phyloP scores from a whole-genome alignment of 2,888 invertebrate species.

The Dryocosmus kuriphilus region DNA sequence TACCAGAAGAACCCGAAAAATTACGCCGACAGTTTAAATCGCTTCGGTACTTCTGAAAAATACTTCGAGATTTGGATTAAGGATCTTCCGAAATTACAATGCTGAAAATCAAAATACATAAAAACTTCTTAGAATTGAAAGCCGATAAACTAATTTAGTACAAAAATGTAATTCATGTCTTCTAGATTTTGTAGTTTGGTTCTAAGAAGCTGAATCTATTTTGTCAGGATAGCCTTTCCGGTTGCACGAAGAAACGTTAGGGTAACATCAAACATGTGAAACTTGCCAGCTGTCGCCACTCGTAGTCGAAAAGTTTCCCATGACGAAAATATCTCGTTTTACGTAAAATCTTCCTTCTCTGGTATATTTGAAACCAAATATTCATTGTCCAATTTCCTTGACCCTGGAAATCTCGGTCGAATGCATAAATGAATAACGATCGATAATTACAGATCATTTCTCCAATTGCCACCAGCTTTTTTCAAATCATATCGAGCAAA shows the following conservation, averaged over 20 bases:
- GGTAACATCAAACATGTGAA: slow-evolving; percentile 10
- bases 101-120: not conserved
- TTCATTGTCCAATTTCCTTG: not conserved
- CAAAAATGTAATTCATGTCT: not conserved
- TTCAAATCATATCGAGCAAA: slow-evolving; percentile 19
- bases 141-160: not conserved
- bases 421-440: slow-evolving; percentile 20
- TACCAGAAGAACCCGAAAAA: not conserved
- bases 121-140: too few species aligned
- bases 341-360: not conserved
- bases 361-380: not conserved
- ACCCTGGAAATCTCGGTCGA: slow-evolving; percentile 4
- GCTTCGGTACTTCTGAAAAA: not conserved
- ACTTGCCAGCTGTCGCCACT: slow-evolving; percentile 21
- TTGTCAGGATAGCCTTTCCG: slow-evolving; percentile 31
- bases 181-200: not conserved
- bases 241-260: not conserved
- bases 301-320: not conserved
- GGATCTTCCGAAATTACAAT: not conserved
- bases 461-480: slow-evolving; percentile 16
- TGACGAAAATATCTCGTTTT: not conserved
- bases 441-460: slow-evolving; percentile 30
- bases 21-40: not conserved
- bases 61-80: not conserved
- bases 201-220: slow-evolving; percentile 13